phyloP scores from a whole-genome alignment of 1,140 invertebrate genomes.

The Saccostrea glomerata region DNA sequence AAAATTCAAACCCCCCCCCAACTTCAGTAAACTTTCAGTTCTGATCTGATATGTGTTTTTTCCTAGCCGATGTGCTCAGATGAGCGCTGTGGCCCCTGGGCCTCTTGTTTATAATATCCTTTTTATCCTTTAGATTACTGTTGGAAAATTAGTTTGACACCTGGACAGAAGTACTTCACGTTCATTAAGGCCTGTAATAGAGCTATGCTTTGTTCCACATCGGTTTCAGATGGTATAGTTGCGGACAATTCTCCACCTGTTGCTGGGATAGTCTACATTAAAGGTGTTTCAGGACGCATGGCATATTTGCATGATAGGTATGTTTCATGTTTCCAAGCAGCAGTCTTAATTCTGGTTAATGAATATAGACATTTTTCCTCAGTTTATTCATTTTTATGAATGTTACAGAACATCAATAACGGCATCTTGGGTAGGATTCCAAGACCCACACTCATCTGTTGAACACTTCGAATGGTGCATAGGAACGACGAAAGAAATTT shows the following conservation, averaged over 20 bases:
- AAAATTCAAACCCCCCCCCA: too few species aligned
- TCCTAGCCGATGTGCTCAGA: too few species aligned
- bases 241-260: constrained; percentile 61
- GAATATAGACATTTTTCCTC: background rate
- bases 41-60: too few species aligned
- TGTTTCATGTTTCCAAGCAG: background rate
- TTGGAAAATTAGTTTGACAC: constrained; percentile 27
- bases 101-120: too few species aligned
- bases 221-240: constrained; percentile 58
- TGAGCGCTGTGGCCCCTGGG: too few species aligned
- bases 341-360: background rate
- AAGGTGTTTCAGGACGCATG: background rate
- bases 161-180: constrained; percentile 43
- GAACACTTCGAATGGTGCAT: constrained; percentile 55
- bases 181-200: constrained; percentile 59
- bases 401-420: constrained; percentile 43
- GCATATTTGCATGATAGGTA: constrained; percentile 46
- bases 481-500: background rate
- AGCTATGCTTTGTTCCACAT: constrained; percentile 54
- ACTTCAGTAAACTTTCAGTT: too few species aligned
- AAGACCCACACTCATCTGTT: constrained; percentile 55
- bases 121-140: background rate
- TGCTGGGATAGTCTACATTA: constrained; percentile 50
- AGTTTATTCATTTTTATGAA: background rate
- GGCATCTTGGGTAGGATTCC: constrained; percentile 52